Base-by-base conservation (phyloP, 2,797 vertebrate species). In the Sebastes vulpes region DNA sequence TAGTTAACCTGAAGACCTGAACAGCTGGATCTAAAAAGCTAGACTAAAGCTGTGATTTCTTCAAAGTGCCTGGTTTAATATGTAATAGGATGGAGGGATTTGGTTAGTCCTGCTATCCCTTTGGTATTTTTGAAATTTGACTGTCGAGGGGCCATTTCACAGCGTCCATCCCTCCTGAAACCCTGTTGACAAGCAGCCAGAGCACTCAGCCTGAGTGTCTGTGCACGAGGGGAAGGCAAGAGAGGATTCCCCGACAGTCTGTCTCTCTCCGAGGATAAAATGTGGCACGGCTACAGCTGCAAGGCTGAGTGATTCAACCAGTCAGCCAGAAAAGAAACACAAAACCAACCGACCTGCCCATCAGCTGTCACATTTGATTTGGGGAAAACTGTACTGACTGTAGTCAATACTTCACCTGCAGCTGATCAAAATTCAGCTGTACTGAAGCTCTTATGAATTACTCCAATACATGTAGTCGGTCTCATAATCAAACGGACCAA, bases 161-260 rank as follows among this genome's bases (percentile, higher is more conserved):
- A 71, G 52, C 16, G 58, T 73, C 63, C 54, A 16, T 74, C 57
- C 74, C 61, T 75, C 28, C 77, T 82, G 82, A 82, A 88, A 75
- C 59, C 80, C 68, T 66, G 67, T 53, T 90, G 84, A 85, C 84
- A 83, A 75, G 82, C 77, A 85, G 82, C 75, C 81, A 75, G 42
- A 74, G 69, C 67, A 32, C 75, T 84, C 72, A 71, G 76, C 73
- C 58, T 20, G 35, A 78, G 68, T 25, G 56, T 77, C 53, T 78
- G 79, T 68, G 74, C 77, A 84, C 68, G 76, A 80, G 83, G 56
- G 72, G 73, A 82, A 82, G 78, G 85, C 74, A 63, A 69, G 20
- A 50, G 77, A 89, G 91, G 84, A 92, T 92, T 91, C 91, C 90
- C 93, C 72, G 72, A 77, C 77, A 86, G 88, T 71, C 77, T 60